A percentile compares a stretch with the other conserved stretches of the same genome.
Evolutionary conservation across 2,888 invertebrate genomes (phyloP).

Genomic region (Hydraecia micacea): DNA sequence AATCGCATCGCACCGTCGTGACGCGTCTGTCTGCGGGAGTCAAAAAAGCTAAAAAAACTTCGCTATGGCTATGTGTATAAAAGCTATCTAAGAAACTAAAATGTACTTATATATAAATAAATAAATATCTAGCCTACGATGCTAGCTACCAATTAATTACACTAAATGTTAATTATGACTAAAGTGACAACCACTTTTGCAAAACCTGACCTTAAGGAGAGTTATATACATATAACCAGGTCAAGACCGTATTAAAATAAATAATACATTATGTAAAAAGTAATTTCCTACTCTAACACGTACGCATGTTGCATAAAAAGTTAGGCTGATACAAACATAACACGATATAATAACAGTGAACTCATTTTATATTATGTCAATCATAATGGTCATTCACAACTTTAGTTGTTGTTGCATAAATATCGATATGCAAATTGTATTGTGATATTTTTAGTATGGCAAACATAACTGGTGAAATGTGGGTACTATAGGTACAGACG

Average conservation of each 20-base stretch:
- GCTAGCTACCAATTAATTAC: background rate
- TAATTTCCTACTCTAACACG: slow-evolving; percentile 27
- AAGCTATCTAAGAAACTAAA: background rate
- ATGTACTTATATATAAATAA: background rate
- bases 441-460: background rate
- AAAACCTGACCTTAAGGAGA: slow-evolving; percentile 52
- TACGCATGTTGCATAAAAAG: background rate
- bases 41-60: background rate
- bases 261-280: slow-evolving; percentile 21
- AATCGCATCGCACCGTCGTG: too few species aligned
- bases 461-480: background rate
- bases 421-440: background rate
- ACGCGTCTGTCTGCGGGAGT: background rate
- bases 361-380: background rate
- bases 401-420: background rate
- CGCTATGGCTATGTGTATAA: background rate
- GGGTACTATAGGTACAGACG: background rate
- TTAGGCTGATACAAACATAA: background rate
- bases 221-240: slow-evolving; percentile 51
- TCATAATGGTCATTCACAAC: background rate
- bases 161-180: slow-evolving; percentile 8
- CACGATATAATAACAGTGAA: slow-evolving; percentile 2
- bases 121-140: background rate
- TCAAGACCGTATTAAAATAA: slow-evolving; percentile 53
- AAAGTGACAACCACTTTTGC: slow-evolving; percentile 37